Percentiles rank a stretch among this genome's conserved stretches.
phyloP scores from a whole-genome alignment of 2,888 invertebrate genomes.

The Tridacna gigas region DNA sequence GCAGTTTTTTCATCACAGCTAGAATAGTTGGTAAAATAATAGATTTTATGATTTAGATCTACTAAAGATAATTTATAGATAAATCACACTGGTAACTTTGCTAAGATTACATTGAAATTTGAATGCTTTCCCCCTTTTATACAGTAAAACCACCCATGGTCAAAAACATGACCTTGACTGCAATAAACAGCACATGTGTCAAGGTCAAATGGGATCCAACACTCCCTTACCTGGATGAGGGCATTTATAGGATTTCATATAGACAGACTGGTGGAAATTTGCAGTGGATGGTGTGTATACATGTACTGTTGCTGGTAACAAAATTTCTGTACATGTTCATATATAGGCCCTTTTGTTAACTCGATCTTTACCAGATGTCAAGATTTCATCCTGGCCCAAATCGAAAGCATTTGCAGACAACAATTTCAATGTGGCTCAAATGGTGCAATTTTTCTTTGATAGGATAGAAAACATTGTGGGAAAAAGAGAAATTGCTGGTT shows the following conservation, averaged over 20 bases:
- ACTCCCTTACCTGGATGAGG: not conserved
- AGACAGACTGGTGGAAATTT: not conserved
- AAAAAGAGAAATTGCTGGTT: no score
- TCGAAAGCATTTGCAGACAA: not conserved
- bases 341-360: no score
- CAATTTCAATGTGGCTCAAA: no score
- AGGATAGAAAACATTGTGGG: no score
- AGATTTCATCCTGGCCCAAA: not conserved
- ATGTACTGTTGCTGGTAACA: not conserved
- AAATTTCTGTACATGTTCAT: not conserved
- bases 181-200: constrained; percentile 32
- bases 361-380: not conserved
- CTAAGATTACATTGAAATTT: no score
- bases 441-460: no score
- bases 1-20: no score
- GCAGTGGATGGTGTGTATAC: constrained; percentile 7
- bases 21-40: no score
- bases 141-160: constrained; percentile 28
- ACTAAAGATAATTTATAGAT: no score
- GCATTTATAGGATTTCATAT: constrained; percentile 18
- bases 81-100: no score
- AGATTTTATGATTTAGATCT: no score
- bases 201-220: constrained; percentile 24
- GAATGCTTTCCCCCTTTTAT: not conserved
- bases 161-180: not conserved